phyloP scores from a whole-genome alignment of 1,140 invertebrate species.

The silkworm (Bombyx mori) region DNA sequence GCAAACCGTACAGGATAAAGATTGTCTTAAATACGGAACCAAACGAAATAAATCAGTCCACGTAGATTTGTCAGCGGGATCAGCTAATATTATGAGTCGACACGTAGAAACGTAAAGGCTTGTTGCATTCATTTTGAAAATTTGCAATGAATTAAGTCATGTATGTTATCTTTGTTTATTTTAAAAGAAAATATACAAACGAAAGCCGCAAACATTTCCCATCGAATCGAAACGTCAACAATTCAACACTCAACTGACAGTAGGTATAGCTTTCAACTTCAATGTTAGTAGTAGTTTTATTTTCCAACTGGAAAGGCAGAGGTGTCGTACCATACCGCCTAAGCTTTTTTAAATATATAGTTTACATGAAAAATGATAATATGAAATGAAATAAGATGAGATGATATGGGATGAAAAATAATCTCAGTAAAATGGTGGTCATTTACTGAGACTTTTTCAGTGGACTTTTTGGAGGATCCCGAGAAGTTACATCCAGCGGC shows the following conservation, averaged over 20 bases:
- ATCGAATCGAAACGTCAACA: conserved; percentile 14
- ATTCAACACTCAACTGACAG: conserved; percentile 1
- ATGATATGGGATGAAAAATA: too few relatives aligned
- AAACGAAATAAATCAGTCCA: conserved; percentile 87
- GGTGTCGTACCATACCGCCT: too few relatives aligned
- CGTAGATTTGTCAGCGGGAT: conserved; percentile 75
- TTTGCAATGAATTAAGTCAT: conserved; percentile 10
- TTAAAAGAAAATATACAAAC: conserved; percentile 53
- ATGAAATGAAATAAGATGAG: too few relatives aligned
- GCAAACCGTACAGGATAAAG: conserved; percentile 91
- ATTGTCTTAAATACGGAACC: conserved; percentile 87
- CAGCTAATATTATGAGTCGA: conserved; percentile 81
- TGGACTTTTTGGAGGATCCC: too few relatives aligned
- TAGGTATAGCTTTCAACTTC: too few relatives aligned
- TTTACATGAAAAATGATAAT: too few relatives aligned
- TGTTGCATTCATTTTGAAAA: conserved; percentile 82
- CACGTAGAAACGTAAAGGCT: conserved; percentile 88
- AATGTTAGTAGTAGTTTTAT: too few relatives aligned
- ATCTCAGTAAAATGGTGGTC: too few relatives aligned
- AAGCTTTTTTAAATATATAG: too few relatives aligned
- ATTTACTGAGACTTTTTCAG: too few relatives aligned
- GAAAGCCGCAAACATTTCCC: conserved; percentile 59
- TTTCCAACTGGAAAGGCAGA: too few relatives aligned
- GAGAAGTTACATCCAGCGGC: too few relatives aligned
- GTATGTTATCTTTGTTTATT: conserved; percentile 18